phyloP scores from a whole-genome alignment of 2,113 vertebrate species.

The Eupsittula cactorum region DNA sequence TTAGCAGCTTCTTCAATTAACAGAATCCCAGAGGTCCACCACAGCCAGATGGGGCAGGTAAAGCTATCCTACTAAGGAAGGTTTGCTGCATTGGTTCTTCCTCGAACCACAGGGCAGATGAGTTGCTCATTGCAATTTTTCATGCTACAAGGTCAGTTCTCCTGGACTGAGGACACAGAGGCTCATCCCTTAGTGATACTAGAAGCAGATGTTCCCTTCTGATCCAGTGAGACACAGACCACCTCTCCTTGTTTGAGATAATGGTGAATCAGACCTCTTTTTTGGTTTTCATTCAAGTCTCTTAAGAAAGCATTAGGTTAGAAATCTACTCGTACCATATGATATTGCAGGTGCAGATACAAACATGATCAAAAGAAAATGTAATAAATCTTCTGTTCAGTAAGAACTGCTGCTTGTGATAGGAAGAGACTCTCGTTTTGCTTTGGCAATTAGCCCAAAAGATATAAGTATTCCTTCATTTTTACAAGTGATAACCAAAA shows the following conservation, averaged over 20 bases:
- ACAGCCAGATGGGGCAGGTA: not conserved
- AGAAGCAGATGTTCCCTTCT: not conserved
- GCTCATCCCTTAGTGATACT: not conserved
- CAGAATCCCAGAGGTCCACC: not conserved
- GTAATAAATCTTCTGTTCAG: not conserved
- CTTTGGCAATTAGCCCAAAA: not conserved
- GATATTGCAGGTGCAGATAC: not conserved
- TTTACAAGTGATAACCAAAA: not conserved
- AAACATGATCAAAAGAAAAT: not conserved
- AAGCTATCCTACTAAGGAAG: not conserved
- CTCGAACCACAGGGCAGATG: accelerated
- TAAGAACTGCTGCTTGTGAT: not conserved
- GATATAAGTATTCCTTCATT: not conserved
- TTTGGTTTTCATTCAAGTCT: not conserved
- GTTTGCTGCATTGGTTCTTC: not conserved
- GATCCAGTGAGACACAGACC: not conserved
- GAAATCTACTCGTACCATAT: not conserved
- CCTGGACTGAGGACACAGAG: not conserved
- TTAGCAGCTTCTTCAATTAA: not conserved
- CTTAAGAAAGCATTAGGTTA: not conserved
- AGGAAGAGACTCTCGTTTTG: not conserved
- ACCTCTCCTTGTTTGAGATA: not conserved
- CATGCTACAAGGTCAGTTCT: not conserved
- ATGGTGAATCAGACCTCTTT: not conserved
- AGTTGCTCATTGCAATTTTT: not conserved